Percentiles rank a stretch among this genome's conserved stretches.
Evolutionary conservation across 2,113 vertebrate genomes (phyloP).

Genomic region (Anoplopoma fimbria): DNA sequence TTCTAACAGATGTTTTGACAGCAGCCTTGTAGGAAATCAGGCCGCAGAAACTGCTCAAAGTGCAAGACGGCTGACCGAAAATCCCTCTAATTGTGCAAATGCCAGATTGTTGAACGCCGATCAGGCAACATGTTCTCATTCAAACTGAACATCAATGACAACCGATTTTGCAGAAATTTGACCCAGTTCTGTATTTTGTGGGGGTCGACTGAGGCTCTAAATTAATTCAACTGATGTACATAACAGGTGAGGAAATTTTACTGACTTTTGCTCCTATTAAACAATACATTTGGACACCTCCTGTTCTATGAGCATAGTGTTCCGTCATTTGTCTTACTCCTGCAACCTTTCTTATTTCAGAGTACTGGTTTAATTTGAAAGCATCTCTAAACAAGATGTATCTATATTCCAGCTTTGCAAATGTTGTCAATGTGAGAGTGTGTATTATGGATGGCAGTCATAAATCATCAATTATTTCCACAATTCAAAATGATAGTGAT

Average conservation of each 20-base stretch:
- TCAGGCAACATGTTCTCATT: neutral
- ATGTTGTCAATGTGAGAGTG: constrained; percentile 9
- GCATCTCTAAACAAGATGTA: constrained; percentile 20
- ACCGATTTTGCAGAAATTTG: neutral
- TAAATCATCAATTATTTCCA: constrained; percentile 42
- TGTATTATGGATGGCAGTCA: constrained; percentile 16
- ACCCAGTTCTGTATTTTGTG: neutral
- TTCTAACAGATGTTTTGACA: neutral
- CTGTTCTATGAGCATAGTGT: neutral
- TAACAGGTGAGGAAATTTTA: neutral
- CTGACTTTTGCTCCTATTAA: neutral
- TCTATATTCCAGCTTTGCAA: constrained; percentile 19
- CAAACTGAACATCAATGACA: constrained; percentile 1
- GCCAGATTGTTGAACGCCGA: neutral
- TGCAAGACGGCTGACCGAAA: neutral
- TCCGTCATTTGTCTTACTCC: constrained; percentile 5
- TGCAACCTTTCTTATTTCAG: neutral
- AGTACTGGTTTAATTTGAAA: neutral
- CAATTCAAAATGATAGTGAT: neutral
- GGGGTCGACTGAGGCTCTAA: neutral
- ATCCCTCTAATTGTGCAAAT: neutral
- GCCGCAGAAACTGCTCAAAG: neutral
- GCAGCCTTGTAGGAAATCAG: neutral
- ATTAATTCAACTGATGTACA: neutral
- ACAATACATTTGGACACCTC: neutral